Conservation (phyloP, 2,113 vertebrate species). For the Dipodomys spectabilis region DNA sequence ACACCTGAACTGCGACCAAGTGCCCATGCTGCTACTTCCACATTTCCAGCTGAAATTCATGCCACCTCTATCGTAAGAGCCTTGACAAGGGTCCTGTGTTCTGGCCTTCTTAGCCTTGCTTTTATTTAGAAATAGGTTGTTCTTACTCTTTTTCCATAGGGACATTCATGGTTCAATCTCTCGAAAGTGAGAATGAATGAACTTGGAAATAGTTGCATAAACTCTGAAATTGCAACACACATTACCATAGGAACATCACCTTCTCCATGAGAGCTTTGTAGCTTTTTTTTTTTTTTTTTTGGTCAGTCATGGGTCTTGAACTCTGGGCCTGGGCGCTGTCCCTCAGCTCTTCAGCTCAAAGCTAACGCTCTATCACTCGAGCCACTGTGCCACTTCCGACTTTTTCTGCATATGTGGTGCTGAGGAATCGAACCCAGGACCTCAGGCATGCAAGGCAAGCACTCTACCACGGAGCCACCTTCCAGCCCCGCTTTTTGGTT, state of each 20-base stretch:
- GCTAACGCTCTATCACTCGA: no score
- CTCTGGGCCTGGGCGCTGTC: no score
- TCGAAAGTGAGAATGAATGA: neutral
- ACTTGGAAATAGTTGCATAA: slow-evolving; percentile 68
- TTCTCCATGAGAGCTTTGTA: slow-evolving; percentile 69
- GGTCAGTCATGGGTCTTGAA: no score
- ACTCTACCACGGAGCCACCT: no score
- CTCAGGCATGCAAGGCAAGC: no score
- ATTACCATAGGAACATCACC: slow-evolving; percentile 76
- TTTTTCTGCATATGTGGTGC: no score
- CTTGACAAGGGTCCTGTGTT: neutral
- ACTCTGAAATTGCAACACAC: slow-evolving; percentile 72
- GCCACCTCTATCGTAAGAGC: neutral
- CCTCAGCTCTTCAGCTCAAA: no score
- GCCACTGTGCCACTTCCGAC: no score
- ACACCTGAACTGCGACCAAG: neutral
- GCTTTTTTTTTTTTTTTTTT: neutral
- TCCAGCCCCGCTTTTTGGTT: no score
- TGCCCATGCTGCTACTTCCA: neutral
- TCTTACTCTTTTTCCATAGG: neutral
- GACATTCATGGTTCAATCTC: slow-evolving; percentile 65
- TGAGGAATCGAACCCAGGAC: no score
- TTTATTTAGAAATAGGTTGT: neutral
- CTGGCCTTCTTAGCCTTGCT: neutral
- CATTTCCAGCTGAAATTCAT: neutral